Conservation (phyloP, 2,888 invertebrate species). For the Athripsodes cinereus region DNA sequence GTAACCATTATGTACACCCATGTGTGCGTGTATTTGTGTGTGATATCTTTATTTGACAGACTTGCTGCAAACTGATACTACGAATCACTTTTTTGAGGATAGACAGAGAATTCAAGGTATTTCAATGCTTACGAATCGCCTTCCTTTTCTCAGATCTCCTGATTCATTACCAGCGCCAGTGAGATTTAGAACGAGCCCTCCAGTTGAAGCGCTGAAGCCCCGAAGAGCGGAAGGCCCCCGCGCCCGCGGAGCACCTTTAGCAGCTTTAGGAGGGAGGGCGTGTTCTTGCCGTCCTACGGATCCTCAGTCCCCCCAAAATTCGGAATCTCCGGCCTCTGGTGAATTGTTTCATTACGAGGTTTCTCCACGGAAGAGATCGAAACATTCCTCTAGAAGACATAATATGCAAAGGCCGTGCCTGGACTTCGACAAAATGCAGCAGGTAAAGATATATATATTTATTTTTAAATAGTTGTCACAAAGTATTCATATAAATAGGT, state of each 20-base stretch:
- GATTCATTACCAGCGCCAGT: conserved; percentile 68
- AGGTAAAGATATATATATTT: too few relatives aligned
- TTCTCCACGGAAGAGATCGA: conserved; percentile 54
- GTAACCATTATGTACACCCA: too few relatives aligned
- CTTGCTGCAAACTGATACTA: too few relatives aligned
- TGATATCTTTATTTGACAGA: too few relatives aligned
- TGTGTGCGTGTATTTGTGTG: too few relatives aligned
- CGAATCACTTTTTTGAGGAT: too few relatives aligned
- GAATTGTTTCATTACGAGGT: conserved; percentile 51
- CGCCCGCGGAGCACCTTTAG: conserved; percentile 34
- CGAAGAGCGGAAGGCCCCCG: conserved; percentile 44
- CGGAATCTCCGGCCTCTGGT: conserved; percentile 35
- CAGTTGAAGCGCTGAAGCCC: conserved; percentile 82
- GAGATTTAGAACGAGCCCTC: conserved; percentile 86
- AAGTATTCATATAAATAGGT: too few relatives aligned
- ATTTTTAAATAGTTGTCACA: too few relatives aligned
- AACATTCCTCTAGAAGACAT: conserved; percentile 53
- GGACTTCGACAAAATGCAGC: conserved; percentile 96
- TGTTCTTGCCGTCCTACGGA: conserved; percentile 26
- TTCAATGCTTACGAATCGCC: too few relatives aligned
- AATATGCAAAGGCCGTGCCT: conserved; percentile 83
- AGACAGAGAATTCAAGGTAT: too few relatives aligned
- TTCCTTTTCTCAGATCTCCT: conserved; percentile 23
- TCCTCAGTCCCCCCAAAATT: conserved; percentile 36
- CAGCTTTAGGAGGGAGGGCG: conserved; percentile 28